Conservation (phyloP, 2,113 vertebrate species). For the Malurus elegans region DNA sequence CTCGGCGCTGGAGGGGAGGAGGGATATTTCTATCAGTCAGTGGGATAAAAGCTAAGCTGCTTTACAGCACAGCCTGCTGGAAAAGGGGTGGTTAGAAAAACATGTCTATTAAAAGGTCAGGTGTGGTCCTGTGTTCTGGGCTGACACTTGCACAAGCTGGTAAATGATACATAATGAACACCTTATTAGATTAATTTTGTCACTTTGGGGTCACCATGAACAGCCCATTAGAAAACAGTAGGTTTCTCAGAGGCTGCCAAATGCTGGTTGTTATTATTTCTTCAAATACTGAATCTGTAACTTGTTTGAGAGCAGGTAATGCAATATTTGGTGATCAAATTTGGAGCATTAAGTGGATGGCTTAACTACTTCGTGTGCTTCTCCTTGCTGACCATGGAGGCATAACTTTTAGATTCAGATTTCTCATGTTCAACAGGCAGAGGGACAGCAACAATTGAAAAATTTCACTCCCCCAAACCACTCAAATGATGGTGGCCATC, state of each 20-base stretch:
- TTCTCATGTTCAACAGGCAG: neutral
- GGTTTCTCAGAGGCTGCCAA: neutral
- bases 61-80: neutral
- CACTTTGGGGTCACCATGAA: neutral
- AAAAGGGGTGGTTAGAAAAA: neutral
- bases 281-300: neutral
- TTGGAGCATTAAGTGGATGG: neutral
- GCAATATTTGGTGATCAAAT: neutral
- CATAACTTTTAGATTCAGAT: neutral
- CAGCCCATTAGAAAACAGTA: neutral
- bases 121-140: neutral
- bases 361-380: neutral
- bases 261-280: neutral
- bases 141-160: neutral
- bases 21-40: neutral
- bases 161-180: neutral
- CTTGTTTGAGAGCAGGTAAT: neutral
- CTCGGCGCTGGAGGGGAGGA: neutral
- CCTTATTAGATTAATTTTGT: conserved; percentile 1
- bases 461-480: neutral
- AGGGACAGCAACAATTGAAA: neutral
- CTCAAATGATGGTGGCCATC: neutral
- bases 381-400: neutral
- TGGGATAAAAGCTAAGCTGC: neutral
- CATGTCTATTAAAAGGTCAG: neutral